A percentile compares a stretch with the other conserved stretches of the same genome.
These are phyloP conservation scores for Anseranas semipalmata DNA, from an alignment of 2,113 vertebrate genomes.

Conservation along the genomic window DNA sequence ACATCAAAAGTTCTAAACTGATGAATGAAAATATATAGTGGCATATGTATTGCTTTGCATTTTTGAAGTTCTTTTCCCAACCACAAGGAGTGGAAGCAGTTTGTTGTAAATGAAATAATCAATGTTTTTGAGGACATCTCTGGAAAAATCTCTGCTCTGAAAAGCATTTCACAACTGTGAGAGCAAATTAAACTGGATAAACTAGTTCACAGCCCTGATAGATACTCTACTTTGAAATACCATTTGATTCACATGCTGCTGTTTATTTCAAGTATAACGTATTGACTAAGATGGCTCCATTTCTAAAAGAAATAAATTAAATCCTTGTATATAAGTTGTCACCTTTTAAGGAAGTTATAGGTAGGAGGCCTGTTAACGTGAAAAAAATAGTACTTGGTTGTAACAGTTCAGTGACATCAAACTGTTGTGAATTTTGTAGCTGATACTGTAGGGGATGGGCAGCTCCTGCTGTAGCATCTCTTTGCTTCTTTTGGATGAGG, in stretches of 20 bases:
- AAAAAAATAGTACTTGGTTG: background rate
- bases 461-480: background rate
- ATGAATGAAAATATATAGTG: background rate
- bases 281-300: background rate
- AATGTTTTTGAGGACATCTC: background rate
- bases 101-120: background rate
- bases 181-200: background rate
- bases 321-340: background rate
- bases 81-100: background rate
- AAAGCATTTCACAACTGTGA: background rate
- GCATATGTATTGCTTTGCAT: conserved; percentile 12
- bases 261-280: background rate
- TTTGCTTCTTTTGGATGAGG: background rate
- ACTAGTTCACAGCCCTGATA: background rate
- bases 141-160: background rate
- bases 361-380: background rate
- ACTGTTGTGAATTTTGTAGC: background rate
- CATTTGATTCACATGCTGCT: background rate
- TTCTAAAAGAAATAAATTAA: background rate
- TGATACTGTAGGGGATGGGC: background rate
- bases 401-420: background rate
- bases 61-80: conserved; percentile 2
- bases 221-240: background rate
- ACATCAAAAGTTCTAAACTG: background rate
- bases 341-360: background rate